Evolutionary conservation across 2,113 vertebrate genomes (phyloP).

Genomic region (Myocastor coypus): DNA sequence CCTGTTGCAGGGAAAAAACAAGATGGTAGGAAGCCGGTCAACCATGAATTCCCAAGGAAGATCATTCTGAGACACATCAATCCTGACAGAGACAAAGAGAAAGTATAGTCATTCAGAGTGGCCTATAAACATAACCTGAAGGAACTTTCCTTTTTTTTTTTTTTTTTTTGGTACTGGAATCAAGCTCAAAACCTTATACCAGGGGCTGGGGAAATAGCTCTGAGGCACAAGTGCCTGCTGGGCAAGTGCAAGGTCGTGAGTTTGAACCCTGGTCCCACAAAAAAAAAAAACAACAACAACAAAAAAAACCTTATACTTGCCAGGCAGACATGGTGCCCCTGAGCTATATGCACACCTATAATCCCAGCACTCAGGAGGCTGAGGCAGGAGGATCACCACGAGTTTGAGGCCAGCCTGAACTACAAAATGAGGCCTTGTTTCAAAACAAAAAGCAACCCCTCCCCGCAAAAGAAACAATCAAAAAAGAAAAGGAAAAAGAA

Average conservation of each 20-base stretch:
- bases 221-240: too few relatives aligned
- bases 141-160: not conserved
- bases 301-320: not conserved
- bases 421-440: not conserved
- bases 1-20: constrained; percentile 96
- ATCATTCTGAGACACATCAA: constrained; percentile 96
- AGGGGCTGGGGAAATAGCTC: too few relatives aligned
- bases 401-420: not conserved
- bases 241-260: too few relatives aligned
- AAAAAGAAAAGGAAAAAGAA: not conserved
- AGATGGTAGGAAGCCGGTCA: constrained; percentile 94
- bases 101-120: constrained; percentile 56
- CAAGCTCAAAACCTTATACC: not conserved
- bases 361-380: not conserved
- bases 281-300: too few relatives aligned
- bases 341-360: too few relatives aligned
- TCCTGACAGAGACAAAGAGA: constrained; percentile 84
- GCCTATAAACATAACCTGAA: not conserved
- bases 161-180: not conserved
- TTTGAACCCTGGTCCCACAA: too few relatives aligned
- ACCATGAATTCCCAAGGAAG: constrained; percentile 99
- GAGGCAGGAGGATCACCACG: not conserved
- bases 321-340: not conserved
- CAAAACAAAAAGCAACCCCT: not conserved
- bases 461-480: not conserved